Evolutionary conservation across 2,888 invertebrate genomes (phyloP), one percentile per base, ranked within the genome.

Genomic region (Luffia ferchaultella): DNA sequence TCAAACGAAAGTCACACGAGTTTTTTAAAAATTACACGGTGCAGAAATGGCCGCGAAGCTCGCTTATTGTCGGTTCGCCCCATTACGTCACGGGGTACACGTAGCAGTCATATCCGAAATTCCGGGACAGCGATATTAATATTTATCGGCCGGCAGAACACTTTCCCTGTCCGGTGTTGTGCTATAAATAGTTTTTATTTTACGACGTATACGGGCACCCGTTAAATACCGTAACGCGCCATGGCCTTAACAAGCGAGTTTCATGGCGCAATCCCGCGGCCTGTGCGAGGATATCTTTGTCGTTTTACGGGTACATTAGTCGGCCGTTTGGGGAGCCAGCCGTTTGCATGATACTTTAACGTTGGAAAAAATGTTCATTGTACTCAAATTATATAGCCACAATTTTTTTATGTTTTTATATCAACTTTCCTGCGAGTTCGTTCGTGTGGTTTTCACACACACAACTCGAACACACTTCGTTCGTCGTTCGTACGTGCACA

Each of bases 111-210:
- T 72, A 74, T 74, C 72, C 65, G 76, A 78, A 78, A 64, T 75
- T 76, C 63, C 60, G 50, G 42, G 46, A 42, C 45, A 16, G 63
- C 64, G 57, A 68, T 77, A 79, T 76, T 78, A 77, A 76, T 76
- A 79, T 79, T 79, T 78, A 82, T 74, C 70, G 64, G 71, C 68
- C 67, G 67, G 68, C 63, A 62, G 63, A 72, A 73, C 70, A 74
- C 70, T 76, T 71, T 73, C 68, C 65, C 50, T 46, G 46, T 50
- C 52, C 44, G 18, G 43, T 46, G 58, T 59, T 57, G 60, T 62
- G 65, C 70, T 77, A 80, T 74, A 78, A 80, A 80, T 80, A 78
- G 75, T 60, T 60, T 64, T 65, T 70, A 55, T 57, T 74, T 76
- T 74, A 75, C 67, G 67, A 64, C 59, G n/a, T n/a, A n/a, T n/a